These are phyloP conservation scores for Netelia inedita DNA, from an alignment of 2,888 invertebrate genomes.

Conservation along the genomic window DNA sequence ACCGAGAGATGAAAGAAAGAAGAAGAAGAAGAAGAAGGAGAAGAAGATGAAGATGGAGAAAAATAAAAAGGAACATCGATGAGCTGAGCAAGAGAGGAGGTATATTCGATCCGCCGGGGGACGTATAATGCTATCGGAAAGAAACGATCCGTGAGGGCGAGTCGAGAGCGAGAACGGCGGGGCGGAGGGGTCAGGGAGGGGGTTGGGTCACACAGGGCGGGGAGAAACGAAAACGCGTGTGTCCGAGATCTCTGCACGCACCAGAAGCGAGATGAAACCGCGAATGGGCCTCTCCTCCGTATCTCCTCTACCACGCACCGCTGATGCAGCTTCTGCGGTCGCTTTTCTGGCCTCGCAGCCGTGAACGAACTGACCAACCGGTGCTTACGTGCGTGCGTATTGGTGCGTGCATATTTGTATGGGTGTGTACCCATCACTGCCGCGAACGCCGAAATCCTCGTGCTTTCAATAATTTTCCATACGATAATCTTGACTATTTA, in stretches of 20 bases:
- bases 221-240: constrained; percentile 74
- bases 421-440: neutral
- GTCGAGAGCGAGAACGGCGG: constrained; percentile 59
- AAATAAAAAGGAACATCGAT: constrained; percentile 16
- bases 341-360: constrained; percentile 37
- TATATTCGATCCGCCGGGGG: constrained; percentile 45
- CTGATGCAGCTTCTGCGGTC: constrained; percentile 53
- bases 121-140: constrained; percentile 78
- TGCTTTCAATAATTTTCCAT: constrained; percentile 80
- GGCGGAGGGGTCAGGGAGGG: constrained; percentile 49
- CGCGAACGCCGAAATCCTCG: constrained; percentile 77
- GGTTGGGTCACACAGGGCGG: constrained; percentile 71
- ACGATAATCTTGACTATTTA: too few relatives aligned
- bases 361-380: constrained; percentile 26
- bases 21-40: constrained; percentile 8
- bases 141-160: constrained; percentile 74
- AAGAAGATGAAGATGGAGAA: neutral
- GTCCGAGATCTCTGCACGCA: constrained; percentile 62
- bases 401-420: neutral
- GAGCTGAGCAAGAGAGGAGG: constrained; percentile 50
- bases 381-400: constrained; percentile 10
- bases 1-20: constrained; percentile 1
- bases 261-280: constrained; percentile 36
- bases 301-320: constrained; percentile 27
- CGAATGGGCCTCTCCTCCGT: constrained; percentile 27